These are phyloP conservation scores for Cephalophus harveyi DNA, from an alignment of 2,113 vertebrate species.

Conservation along the genomic window DNA sequence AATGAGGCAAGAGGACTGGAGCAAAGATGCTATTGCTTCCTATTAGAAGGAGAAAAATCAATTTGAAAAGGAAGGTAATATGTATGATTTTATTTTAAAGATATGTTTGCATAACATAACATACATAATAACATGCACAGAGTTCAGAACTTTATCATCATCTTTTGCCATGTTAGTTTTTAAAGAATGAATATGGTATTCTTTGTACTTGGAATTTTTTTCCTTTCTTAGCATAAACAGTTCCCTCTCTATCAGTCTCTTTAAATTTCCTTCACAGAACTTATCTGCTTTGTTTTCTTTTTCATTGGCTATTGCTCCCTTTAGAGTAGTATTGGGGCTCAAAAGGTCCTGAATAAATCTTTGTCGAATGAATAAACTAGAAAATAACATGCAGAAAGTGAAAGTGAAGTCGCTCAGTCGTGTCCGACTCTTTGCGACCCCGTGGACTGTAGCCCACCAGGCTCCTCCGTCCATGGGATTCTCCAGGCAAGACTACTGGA, in stretches of 20 bases:
- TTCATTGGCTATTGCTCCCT: not conserved
- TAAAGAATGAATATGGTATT: not conserved
- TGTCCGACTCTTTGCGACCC: no score
- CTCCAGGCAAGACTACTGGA: no score
- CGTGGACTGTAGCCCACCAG: no score
- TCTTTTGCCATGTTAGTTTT: not conserved
- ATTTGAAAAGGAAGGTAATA: conserved; percentile 31
- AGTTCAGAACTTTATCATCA: not conserved
- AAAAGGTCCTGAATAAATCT: conserved; percentile 25
- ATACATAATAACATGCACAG: not conserved
- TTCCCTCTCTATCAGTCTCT: not conserved
- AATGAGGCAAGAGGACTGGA: conserved; percentile 86
- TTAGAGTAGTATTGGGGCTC: not conserved
- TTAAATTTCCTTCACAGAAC: not conserved
- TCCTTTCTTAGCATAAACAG: not conserved
- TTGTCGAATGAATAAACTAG: not conserved
- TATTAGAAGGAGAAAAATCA: conserved; percentile 66
- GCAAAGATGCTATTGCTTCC: conserved; percentile 92
- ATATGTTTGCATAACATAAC: conserved; percentile 19
- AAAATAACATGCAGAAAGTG: not conserved
- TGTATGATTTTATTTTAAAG: not conserved
- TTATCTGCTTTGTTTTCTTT: conserved; percentile 21
- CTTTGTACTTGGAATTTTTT: not conserved
- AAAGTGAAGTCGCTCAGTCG: no score
- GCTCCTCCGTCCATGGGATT: no score